These are phyloP conservation scores for Meloe dianella DNA, from an alignment of 2,888 invertebrate species.

Conservation along the genomic window DNA sequence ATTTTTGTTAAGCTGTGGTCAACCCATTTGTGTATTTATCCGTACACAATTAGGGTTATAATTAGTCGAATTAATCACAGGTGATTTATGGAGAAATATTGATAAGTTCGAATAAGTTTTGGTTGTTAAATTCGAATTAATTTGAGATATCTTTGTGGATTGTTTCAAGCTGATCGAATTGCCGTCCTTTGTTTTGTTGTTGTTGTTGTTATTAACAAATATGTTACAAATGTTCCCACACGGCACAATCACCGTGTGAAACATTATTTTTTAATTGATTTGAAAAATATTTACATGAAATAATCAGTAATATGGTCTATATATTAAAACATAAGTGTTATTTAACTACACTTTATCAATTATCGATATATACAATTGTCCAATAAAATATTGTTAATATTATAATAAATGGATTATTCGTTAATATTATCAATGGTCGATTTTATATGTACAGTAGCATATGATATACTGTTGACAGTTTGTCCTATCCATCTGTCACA, in stretches of 20 bases:
- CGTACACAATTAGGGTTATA: too few relatives aligned
- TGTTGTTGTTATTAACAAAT: too few relatives aligned
- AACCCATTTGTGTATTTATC: too few relatives aligned
- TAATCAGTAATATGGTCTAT: constrained; percentile 48
- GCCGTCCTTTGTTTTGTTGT: too few relatives aligned
- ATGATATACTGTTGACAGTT: constrained; percentile 57
- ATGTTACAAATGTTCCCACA: constrained; percentile 13
- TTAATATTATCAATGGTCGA: constrained; percentile 32
- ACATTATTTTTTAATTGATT: constrained; percentile 28
- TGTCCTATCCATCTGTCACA: constrained; percentile 55
- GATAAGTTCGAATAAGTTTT: too few relatives aligned
- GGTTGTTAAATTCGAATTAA: too few relatives aligned
- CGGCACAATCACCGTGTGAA: constrained; percentile 28
- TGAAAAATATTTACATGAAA: constrained; percentile 42
- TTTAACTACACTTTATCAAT: constrained; percentile 57
- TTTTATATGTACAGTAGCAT: constrained; percentile 56
- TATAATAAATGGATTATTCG: not conserved
- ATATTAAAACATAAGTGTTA: constrained; percentile 57
- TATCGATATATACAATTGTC: constrained; percentile 48
- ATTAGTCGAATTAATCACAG: too few relatives aligned
- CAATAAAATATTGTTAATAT: constrained; percentile 31
- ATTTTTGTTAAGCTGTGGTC: too few relatives aligned
- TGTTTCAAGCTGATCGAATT: too few relatives aligned
- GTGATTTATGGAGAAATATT: too few relatives aligned
- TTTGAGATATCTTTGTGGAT: too few relatives aligned